These are phyloP conservation scores for Bombus soroeensis DNA, from an alignment of 1,140 invertebrate species.

Conservation along the genomic window DNA sequence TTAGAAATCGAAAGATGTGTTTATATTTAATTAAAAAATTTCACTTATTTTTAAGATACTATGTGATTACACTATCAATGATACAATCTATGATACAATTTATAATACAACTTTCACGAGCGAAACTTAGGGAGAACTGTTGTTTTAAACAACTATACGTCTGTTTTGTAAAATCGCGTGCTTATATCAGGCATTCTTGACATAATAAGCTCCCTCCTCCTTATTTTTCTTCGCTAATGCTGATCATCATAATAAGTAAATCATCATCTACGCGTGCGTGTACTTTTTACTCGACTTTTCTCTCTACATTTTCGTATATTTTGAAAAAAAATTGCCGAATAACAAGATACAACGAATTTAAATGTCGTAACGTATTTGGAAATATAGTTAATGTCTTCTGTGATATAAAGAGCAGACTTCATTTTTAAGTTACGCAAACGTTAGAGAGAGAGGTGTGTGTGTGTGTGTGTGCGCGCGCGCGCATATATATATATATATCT, in stretches of 20 bases:
- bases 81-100: background rate
- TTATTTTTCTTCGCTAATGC: slow-evolving; percentile 48
- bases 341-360: background rate
- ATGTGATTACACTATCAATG: background rate
- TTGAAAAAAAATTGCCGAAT: background rate
- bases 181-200: slow-evolving; percentile 66
- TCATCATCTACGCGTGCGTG: slow-evolving; percentile 33
- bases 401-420: background rate
- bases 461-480: too few relatives aligned
- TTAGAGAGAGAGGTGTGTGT: too few relatives aligned
- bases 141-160: slow-evolving; percentile 54
- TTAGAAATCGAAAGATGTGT: background rate
- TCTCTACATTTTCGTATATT: background rate
- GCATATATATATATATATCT: too few relatives aligned
- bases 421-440: too few relatives aligned
- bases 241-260: slow-evolving; percentile 15
- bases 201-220: slow-evolving; percentile 60
- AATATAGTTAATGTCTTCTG: background rate
- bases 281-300: slow-evolving; percentile 6
- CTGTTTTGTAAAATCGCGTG: slow-evolving; percentile 60
- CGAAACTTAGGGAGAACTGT: slow-evolving; percentile 53
- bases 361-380: background rate
- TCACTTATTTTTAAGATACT: background rate
- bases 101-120: background rate
- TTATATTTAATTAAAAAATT: background rate